Evolutionary conservation across 2,797 vertebrate species (phyloP).

Genomic region (Lerista edwardsae): DNA sequence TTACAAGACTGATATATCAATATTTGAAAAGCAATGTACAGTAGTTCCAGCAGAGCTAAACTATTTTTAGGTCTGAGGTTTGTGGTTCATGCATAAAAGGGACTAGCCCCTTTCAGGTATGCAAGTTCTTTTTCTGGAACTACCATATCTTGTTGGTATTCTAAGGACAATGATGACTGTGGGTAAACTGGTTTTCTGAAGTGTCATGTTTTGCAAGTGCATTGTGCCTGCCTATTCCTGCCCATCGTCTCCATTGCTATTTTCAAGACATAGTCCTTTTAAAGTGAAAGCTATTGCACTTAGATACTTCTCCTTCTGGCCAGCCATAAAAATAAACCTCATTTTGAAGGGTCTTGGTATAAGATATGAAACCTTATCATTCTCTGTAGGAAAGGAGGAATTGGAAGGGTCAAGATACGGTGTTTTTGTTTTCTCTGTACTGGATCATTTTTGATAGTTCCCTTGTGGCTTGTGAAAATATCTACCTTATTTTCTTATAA

Average conservation of each 20-base stretch:
- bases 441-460: not conserved
- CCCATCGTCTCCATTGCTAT: not conserved
- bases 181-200: not conserved
- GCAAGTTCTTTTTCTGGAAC: not conserved
- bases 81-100: conserved; percentile 1
- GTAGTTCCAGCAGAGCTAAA: conserved; percentile 62
- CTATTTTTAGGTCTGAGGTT: conserved; percentile 29
- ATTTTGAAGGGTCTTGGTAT: conserved; percentile 1
- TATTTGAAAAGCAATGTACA: conserved; percentile 52
- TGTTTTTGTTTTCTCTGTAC: not conserved
- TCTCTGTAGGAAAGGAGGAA: not conserved
- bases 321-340: not conserved
- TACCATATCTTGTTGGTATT: not conserved
- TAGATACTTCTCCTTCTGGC: not conserved
- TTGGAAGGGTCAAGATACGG: not conserved
- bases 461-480: not conserved
- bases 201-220: not conserved
- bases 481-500: conserved; percentile 22
- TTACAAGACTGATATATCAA: conserved; percentile 41
- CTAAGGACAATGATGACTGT: not conserved
- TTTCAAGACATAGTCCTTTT: not conserved
- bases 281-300: not conserved
- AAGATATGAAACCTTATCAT: conserved; percentile 2
- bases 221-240: not conserved
- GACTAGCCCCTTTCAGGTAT: conserved; percentile 5